Percentiles rank a stretch among this genome's conserved stretches.
phyloP scores from a whole-genome alignment of 2,888 invertebrate genomes.

The Cotesia congregata region DNA sequence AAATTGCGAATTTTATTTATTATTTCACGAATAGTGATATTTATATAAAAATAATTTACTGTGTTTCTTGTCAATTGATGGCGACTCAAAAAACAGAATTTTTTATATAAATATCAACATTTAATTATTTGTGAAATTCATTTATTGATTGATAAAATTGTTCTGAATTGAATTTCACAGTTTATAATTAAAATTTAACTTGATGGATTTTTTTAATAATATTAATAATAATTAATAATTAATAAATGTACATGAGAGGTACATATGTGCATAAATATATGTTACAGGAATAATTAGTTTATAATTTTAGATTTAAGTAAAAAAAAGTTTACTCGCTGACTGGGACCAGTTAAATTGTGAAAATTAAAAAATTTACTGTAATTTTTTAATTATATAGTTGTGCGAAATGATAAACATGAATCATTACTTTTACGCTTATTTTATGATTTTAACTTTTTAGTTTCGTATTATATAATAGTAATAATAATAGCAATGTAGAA shows the following conservation, averaged over 20 bases:
- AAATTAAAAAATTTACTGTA: background rate
- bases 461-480: background rate
- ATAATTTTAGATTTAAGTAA: conserved; percentile 15
- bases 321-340: conserved; percentile 55
- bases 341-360: conserved; percentile 57
- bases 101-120: conserved; percentile 1
- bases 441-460: background rate
- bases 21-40: background rate
- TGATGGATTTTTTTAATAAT: background rate
- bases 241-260: conserved; percentile 9
- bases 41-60: background rate
- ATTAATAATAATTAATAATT: conserved; percentile 10
- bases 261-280: conserved; percentile 23
- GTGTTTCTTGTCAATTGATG: background rate
- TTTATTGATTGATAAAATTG: background rate
- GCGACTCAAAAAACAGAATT: too few species aligned
- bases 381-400: background rate
- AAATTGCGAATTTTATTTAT: conserved; percentile 32
- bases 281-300: background rate
- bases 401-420: background rate
- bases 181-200: conserved; percentile 7
- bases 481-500: background rate
- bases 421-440: conserved; percentile 12
- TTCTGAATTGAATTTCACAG: background rate
- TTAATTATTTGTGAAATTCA: conserved; percentile 13